Base-by-base conservation (phyloP, 1,140 invertebrate species). In the Drosophila parabipectinata region DNA sequence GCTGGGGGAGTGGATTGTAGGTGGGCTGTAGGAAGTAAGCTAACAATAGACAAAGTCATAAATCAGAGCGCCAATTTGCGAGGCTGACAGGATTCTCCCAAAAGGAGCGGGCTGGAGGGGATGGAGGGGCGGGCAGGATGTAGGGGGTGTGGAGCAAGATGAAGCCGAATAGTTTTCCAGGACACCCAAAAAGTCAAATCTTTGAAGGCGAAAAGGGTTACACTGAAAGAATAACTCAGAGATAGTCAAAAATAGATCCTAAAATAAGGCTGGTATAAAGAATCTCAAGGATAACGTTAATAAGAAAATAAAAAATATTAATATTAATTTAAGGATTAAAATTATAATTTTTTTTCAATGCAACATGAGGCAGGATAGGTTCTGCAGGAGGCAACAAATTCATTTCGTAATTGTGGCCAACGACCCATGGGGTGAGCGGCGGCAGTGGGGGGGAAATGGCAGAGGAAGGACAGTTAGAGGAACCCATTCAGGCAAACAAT, bases 401-500 rank as follows among this genome's bases (percentile, higher is more conserved):
- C 83, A 88, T 88, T 88, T 88, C 63, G 83, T 88, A 88, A 88
- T 88, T 88, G 83, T 88, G 83, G 83, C 79, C 83, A 88, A 88
- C 72, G 79, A 83, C 76, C 76, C 83, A 79, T 72, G 82, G 48
- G 55, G 44, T 34, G 39, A 10, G n/a, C 14, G 14, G 21, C 12
- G 24, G n/a, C 9, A 28, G 56, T 47, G 10, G 39, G 24, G 15
- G 10, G 39, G 24, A 12, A 14, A 41, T 30, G 7, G 39, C 8
- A 47, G 28, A 37, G 30, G 50, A 39, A 50, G 37, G 72, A 54
- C 50, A 56, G 52, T 52, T 50, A 64, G 72, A 76, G 53, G 60
- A 62, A 45, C 72, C 60, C 72, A 75, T 71, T 71, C 72, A 75
- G 60, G 72, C 79, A 88, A 87, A 89, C 83, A 87, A 88, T 87